Percentiles rank a stretch among this genome's conserved stretches.
Evolutionary conservation across 1,140 invertebrate genomes (phyloP).

Genomic region (Zaprionus africanus): DNA sequence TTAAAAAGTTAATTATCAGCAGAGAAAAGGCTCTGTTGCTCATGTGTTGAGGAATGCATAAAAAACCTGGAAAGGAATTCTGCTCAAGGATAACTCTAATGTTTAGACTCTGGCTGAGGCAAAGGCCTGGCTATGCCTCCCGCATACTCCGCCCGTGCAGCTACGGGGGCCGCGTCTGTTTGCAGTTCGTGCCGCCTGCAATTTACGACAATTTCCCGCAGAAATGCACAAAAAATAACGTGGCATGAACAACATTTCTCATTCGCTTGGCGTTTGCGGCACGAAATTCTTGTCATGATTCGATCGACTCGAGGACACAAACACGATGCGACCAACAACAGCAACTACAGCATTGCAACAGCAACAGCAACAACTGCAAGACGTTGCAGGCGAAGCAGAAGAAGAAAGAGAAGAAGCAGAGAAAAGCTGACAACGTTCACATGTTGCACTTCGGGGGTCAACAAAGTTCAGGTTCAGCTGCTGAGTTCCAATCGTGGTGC

Average conservation of each 20-base stretch:
- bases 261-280: slow-evolving; percentile 66
- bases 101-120: background rate
- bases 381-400: background rate
- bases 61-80: slow-evolving; percentile 51
- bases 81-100: slow-evolving; percentile 76
- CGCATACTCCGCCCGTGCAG: background rate
- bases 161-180: slow-evolving; percentile 24
- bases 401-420: background rate
- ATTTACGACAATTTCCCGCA: slow-evolving; percentile 77
- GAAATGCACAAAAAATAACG: slow-evolving; percentile 74
- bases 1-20: slow-evolving; percentile 72
- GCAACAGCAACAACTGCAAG: background rate
- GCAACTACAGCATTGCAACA: background rate
- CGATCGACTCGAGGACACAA: slow-evolving; percentile 71
- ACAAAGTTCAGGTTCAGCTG: slow-evolving; percentile 38
- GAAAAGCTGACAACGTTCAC: slow-evolving; percentile 37
- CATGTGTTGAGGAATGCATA: slow-evolving; percentile 46
- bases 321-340: slow-evolving; percentile 57
- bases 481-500: slow-evolving; percentile 39
- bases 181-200: slow-evolving; percentile 73
- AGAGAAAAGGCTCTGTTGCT: slow-evolving; percentile 56
- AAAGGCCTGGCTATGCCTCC: slow-evolving; percentile 6
- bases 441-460: slow-evolving; percentile 53
- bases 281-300: slow-evolving; percentile 84
- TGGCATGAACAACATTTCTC: slow-evolving; percentile 78